Base-by-base conservation (phyloP, 92 coral and sea anemone species). In the Siderastrea radians region DNA sequence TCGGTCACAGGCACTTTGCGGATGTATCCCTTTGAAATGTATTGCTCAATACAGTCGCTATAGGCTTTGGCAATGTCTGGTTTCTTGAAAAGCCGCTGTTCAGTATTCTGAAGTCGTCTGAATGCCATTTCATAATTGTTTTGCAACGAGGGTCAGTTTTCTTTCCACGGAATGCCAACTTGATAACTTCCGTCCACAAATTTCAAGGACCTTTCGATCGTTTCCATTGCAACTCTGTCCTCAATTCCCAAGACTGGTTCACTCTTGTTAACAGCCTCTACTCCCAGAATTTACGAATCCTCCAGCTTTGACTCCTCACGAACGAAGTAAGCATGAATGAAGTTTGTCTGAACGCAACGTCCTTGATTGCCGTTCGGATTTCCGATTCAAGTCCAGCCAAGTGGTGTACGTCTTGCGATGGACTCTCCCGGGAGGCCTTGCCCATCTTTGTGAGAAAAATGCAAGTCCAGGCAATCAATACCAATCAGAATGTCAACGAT, bases 361-460 rank as follows among this genome's bases (percentile, higher is more conserved):
- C 63, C 63, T 53, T 12, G 14, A 47, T 72, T 53, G 65, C 77
- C 51, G 19, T 78, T 51, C 48, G 54, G 72, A 52, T 71, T 78
- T 43, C 95, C 90, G 72, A 89, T 70, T 48, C 95, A 93, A 13
- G 93, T 93, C 96, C 96, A 93, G 45, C 92, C 93, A 7, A 93
- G 67, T 1, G 93, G 93, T 9, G 93, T 87, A 6, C 76, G 75
- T 77, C 95, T 68, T 45, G 91, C 93, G 2, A 89, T 63, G 17
- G 91, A 89, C 62, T 93, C 87, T 52, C 88, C 88, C 46, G 91
- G 86, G 3, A 67, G 26, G 6, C 95, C 90, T 59, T 80, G 71
- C 16, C 82, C 46, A 73, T 93, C 93, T 72, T 78, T 12, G 49
- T 75, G 4, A 3, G 96, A 85, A 65, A 80, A 92, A 62, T 84